phyloP scores from a whole-genome alignment of 2,113 vertebrate genomes.

The Bungarus multicinctus region DNA sequence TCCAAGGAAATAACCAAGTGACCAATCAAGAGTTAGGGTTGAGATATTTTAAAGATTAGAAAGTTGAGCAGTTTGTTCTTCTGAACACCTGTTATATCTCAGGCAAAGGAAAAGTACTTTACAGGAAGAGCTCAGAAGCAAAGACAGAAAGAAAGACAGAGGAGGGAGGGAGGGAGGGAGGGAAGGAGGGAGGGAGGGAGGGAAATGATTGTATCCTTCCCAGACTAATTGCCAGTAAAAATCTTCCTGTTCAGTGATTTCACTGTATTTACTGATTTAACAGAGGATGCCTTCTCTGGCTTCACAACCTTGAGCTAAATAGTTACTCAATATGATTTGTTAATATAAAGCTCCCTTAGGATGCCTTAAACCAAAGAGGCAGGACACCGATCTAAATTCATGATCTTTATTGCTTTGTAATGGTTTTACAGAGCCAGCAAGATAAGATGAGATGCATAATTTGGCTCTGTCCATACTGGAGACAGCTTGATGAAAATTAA shows the following conservation, averaged over 20 bases:
- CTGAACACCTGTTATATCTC: not conserved
- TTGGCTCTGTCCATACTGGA: conserved; percentile 8
- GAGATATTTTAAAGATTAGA: not conserved
- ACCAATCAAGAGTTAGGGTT: not conserved
- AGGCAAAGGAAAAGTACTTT: too few species aligned
- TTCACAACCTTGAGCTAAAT: not conserved
- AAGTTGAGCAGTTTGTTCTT: not conserved
- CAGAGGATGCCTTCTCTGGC: conserved; percentile 5
- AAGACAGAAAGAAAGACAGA: not conserved
- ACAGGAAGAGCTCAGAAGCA: not conserved
- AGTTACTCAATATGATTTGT: not conserved
- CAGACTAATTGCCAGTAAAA: not conserved
- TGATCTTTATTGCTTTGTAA: conserved; percentile 18
- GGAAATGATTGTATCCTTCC: not conserved
- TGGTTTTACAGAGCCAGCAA: conserved; percentile 6
- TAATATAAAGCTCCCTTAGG: conserved; percentile 20
- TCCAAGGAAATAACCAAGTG: not conserved
- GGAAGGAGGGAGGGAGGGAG: not conserved
- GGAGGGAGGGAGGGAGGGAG: not conserved
- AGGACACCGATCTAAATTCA: not conserved
- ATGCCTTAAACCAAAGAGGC: not conserved
- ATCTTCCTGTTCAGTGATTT: not conserved
- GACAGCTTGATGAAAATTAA: conserved; percentile 32
- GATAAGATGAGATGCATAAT: conserved; percentile 32
- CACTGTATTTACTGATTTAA: not conserved